Evolutionary conservation across 2,888 invertebrate genomes (phyloP).

Genomic region (Ctenicera cuprea): DNA sequence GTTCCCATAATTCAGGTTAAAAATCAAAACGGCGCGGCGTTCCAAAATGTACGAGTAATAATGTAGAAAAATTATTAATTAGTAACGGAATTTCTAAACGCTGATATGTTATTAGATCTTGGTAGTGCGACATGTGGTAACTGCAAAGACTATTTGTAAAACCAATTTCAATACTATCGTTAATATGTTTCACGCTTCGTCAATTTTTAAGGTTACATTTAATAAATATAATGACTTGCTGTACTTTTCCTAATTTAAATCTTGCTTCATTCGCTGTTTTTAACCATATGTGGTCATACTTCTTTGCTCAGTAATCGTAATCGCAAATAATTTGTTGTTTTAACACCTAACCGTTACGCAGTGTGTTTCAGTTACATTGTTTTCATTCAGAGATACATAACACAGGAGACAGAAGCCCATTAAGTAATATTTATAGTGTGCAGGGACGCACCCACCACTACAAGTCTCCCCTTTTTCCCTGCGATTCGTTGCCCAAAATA

Average conservation of each 20-base stretch:
- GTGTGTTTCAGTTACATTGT: background rate
- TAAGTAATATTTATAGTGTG: slow-evolving; percentile 29
- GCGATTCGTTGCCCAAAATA: slow-evolving; percentile 8
- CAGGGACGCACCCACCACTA: slow-evolving; percentile 32
- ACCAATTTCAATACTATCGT: slow-evolving; percentile 21
- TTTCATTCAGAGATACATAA: slow-evolving; percentile 1
- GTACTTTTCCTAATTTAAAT: slow-evolving; percentile 1
- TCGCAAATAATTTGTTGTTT: too few relatives aligned
- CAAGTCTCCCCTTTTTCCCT: slow-evolving; percentile 8
- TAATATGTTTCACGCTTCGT: slow-evolving; percentile 24
- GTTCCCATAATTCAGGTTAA: too few relatives aligned
- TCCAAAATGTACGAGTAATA: background rate
- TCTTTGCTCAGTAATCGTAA: too few relatives aligned
- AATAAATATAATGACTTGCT: slow-evolving; percentile 24
- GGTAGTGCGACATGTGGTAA: slow-evolving; percentile 7
- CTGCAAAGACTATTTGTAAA: slow-evolving; percentile 12
- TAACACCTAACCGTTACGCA: background rate
- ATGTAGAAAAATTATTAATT: background rate
- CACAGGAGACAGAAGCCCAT: slow-evolving; percentile 16
- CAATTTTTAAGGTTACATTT: slow-evolving; percentile 36
- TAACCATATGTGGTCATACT: background rate
- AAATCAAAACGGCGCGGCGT: too few relatives aligned
- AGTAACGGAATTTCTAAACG: background rate
- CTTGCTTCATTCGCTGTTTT: background rate
- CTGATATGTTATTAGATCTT: background rate